Evolutionary conservation across 2,888 invertebrate genomes (phyloP).

Genomic region (Electrophaes corylata): DNA sequence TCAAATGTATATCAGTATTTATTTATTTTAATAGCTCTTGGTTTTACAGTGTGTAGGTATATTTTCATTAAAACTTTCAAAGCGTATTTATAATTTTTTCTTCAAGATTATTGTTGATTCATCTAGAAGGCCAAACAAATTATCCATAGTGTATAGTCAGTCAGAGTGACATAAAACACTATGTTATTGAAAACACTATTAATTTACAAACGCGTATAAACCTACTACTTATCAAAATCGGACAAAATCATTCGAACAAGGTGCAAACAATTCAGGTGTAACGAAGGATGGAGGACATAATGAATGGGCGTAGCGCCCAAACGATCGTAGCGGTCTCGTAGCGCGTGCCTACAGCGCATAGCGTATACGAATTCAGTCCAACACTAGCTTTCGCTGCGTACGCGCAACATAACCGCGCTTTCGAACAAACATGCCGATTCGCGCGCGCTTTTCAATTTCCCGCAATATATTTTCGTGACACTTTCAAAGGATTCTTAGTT

Average conservation of each 20-base stretch:
- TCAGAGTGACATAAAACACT: background rate
- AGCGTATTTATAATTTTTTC: too few species aligned
- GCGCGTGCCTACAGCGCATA: conserved; percentile 58
- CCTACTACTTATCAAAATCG: too few species aligned
- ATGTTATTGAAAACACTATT: background rate
- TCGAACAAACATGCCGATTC: conserved; percentile 55
- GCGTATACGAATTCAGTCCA: conserved; percentile 64
- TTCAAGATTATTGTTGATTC: too few species aligned
- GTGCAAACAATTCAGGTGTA: conserved; percentile 45
- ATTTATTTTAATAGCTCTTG: background rate
- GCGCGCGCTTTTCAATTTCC: conserved; percentile 46
- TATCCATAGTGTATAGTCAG: background rate
- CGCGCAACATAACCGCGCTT: conserved; percentile 56
- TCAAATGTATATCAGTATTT: too few species aligned
- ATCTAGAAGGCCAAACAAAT: too few species aligned
- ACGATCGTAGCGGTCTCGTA: conserved; percentile 60
- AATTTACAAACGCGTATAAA: conserved; percentile 2
- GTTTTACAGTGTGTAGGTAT: background rate
- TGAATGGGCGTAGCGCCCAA: conserved; percentile 71
- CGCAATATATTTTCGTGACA: conserved; percentile 32
- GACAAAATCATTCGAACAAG: conserved; percentile 41
- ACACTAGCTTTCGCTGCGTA: conserved; percentile 71
- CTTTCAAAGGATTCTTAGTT: conserved; percentile 20
- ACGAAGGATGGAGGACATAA: conserved; percentile 57
- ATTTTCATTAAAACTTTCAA: background rate